A percentile compares a stretch with the other conserved stretches of the same genome.
phyloP scores from a whole-genome alignment of 2,888 invertebrate genomes.

The Synanthedon vespiformis region DNA sequence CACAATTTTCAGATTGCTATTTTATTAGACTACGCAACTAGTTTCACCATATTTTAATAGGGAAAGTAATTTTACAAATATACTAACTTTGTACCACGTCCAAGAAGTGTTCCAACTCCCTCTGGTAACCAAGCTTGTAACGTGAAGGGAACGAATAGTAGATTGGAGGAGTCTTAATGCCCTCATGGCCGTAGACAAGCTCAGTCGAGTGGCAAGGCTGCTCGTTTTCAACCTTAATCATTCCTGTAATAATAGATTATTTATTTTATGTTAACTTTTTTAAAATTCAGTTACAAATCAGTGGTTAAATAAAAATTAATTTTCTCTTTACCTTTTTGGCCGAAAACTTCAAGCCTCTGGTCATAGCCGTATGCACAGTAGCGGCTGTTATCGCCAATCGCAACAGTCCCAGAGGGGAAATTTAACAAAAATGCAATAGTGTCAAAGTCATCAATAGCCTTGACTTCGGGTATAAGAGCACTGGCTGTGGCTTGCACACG shows the following conservation, averaged over 20 bases:
- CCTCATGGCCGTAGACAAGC: conserved; percentile 39
- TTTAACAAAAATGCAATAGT: conserved; percentile 71
- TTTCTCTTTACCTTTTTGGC: conserved; percentile 61
- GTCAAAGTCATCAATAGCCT: conserved; percentile 73
- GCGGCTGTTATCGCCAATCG: conserved; percentile 73
- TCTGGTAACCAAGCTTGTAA: conserved; percentile 60
- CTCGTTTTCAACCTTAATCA: conserved; percentile 67
- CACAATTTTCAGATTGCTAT: too few relatives aligned
- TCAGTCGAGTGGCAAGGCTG: conserved; percentile 59
- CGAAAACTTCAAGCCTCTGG: conserved; percentile 76
- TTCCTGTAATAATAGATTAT: conserved; percentile 22
- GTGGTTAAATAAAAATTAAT: not conserved
- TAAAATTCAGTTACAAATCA: not conserved
- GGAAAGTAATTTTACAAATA: not conserved
- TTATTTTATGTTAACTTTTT: not conserved
- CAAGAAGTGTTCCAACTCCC: conserved; percentile 73
- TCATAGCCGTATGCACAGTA: conserved; percentile 76
- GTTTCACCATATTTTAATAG: too few relatives aligned
- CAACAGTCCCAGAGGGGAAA: conserved; percentile 74
- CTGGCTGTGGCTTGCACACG: conserved; percentile 47
- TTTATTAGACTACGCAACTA: too few relatives aligned
- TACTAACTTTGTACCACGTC: conserved; percentile 62
- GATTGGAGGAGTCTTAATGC: conserved; percentile 59
- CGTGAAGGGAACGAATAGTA: conserved; percentile 74
- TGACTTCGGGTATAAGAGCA: conserved; percentile 71